Evolutionary conservation across 2,888 invertebrate genomes (phyloP), one percentile per base, ranked within the genome.

Genomic region (Eulithis testata): DNA sequence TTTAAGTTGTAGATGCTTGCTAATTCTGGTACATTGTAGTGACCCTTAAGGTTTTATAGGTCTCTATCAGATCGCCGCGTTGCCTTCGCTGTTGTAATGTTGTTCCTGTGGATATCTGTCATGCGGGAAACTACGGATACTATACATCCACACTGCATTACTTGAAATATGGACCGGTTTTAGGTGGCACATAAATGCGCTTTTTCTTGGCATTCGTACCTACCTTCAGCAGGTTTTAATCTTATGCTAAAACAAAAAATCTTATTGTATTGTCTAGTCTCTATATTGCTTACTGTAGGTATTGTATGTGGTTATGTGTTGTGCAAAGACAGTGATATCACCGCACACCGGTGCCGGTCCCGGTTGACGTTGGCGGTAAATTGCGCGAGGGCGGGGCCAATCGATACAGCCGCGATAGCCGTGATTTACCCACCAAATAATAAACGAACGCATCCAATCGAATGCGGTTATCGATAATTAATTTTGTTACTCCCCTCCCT

Each of bases 391-490:
- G 73, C 73, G 73, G 69, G 68, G 78, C 66, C 79, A 80, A 82
- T 82, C 75, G 80, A 81, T 82, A 79, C 76, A 69, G 67, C 70
- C 74, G 56, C 72, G 79, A 84, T 83, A 83, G 75, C 72, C 70
- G 86, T 89, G 90, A 90, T 89, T 89, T 90, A 89, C 89, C 88
- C 83, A 88, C 86, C 85, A 83, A 89, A 87, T 87, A 85, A 84
- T 81, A 82, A 84, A 84, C 76, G 77, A 73, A 79, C 73, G 73
- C 81, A 78, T 85, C 82, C 78, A 84, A 85, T 84, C 85, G 80
- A 86, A 85, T 76, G 76, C 81, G 81, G 82, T 82, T 87, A 88
- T 87, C 87, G 83, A 83, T 87, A 85, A 87, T 86, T 87, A 86
- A 88, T 86, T 87, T 82, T 80, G 83, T 83, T 85, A 83, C 83